Conservation (phyloP, 1,140 invertebrate genomes). For the Venturia canescens region DNA sequence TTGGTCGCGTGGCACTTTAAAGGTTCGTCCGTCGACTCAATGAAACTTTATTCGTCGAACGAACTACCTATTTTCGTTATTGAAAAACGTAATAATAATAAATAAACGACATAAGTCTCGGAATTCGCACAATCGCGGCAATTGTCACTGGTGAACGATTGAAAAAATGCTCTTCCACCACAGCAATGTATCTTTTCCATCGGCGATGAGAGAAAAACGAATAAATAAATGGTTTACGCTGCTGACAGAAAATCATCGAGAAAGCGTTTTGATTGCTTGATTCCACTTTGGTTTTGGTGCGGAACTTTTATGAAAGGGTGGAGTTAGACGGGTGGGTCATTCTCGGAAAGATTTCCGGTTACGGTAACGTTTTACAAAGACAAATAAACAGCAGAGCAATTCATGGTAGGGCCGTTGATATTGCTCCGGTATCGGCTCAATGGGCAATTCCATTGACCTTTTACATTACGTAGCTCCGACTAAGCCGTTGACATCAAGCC, state of each 20-base stretch:
- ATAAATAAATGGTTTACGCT: slow-evolving; percentile 64
- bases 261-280: slow-evolving; percentile 10
- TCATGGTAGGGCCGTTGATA: slow-evolving; percentile 59
- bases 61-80: neutral
- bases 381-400: slow-evolving; percentile 63
- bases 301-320: slow-evolving; percentile 25
- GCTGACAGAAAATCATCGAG: neutral
- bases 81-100: neutral
- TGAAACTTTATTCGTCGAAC: neutral
- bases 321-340: neutral
- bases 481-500: slow-evolving; percentile 48
- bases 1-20: neutral
- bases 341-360: slow-evolving; percentile 51
- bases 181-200: neutral
- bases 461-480: slow-evolving; percentile 40
- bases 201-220: slow-evolving; percentile 33
- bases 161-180: neutral
- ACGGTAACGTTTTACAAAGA: slow-evolving; percentile 63
- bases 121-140: neutral
- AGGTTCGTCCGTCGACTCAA: neutral
- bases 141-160: neutral
- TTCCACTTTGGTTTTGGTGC: slow-evolving; percentile 48
- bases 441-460: slow-evolving; percentile 42
- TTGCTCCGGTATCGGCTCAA: slow-evolving; percentile 61
- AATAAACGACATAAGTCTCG: neutral